Evolutionary conservation across 2,113 vertebrate genomes (phyloP), one percentile per base, ranked within the genome.

Genomic region (Gavia stellata): DNA sequence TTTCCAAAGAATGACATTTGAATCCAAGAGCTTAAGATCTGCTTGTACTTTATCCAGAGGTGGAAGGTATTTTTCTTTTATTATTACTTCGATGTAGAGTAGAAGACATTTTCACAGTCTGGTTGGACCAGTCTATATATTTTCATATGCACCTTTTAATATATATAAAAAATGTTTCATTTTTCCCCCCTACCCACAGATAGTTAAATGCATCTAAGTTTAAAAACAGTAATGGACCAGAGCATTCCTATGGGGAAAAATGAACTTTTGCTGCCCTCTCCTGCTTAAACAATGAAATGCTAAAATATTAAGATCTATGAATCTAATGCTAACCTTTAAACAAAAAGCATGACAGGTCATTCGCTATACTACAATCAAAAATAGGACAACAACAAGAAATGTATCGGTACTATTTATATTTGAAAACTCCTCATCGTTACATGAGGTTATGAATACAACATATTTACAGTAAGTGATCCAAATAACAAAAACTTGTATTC

Each of bases 181-280:
- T 96, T 91, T 59, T 18, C 78, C 95, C 94, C 87, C 92, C 94
- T 42, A 82, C 84, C 82, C 94, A 96, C 85, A 91, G 86, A 97
- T 71, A 96, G 94, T 96, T 94, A 96, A 81, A 96, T 88, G 81
- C 86, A 95, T 70, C 63, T 28, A 82, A 95, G 56, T 95, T 98
- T 94, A 79, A 94, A 97, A 97, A 97, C 96, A 94, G 63, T 91
- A 93, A 85, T 65, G 80, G 94, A 97, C 68, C 85, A 94, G 85
- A 96, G 96, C 96, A 95, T 96, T 96, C 96, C 97, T 97, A 94
- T 84, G 53, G 94, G 94, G 94, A 91, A 97, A 98, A 98, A 95
- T 94, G 96, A 98, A 98, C 94, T 97, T 98, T 26, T 98, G 97
- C 98, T 98, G 98, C 98, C 98, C 98, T 98, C 98, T 98, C 97